These are phyloP conservation scores for Cordilura impudica DNA, from an alignment of 2,888 invertebrate genomes.

Conservation along the genomic window DNA sequence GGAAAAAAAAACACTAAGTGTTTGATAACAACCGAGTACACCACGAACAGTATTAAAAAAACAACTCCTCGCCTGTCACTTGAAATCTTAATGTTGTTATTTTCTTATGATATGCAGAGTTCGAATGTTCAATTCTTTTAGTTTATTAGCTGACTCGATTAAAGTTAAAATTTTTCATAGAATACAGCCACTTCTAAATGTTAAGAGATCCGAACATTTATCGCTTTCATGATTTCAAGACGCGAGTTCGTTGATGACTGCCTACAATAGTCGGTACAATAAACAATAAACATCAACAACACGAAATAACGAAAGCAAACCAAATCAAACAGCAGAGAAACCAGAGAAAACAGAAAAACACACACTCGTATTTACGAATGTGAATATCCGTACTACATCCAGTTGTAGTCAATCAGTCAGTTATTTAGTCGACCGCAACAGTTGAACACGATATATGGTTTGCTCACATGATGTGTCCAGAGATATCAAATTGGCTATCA, in stretches of 20 bases:
- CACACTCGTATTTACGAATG: background rate
- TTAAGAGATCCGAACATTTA: constrained; percentile 38
- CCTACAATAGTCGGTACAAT: constrained; percentile 8
- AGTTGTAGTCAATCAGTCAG: background rate
- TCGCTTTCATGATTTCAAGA: constrained; percentile 37
- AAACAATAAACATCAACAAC: constrained; percentile 3
- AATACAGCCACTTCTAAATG: background rate
- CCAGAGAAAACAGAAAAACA: background rate
- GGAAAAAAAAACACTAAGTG: no score
- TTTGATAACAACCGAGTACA: background rate
- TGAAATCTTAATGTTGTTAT: background rate
- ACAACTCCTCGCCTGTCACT: background rate
- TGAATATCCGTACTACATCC: background rate
- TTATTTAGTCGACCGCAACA: constrained; percentile 4
- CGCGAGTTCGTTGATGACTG: constrained; percentile 32
- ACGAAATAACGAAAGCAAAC: background rate
- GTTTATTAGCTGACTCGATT: constrained; percentile 17
- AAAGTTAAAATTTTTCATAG: constrained; percentile 18
- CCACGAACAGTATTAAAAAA: background rate
- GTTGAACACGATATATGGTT: constrained; percentile 52
- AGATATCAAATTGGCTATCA: constrained; percentile 59
- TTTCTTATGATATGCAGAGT: no score
- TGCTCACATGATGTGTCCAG: constrained; percentile 65
- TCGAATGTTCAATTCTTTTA: constrained; percentile 24
- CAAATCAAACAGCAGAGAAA: background rate